Conservation (phyloP, 2,888 invertebrate species). For the Fragum fragum region DNA sequence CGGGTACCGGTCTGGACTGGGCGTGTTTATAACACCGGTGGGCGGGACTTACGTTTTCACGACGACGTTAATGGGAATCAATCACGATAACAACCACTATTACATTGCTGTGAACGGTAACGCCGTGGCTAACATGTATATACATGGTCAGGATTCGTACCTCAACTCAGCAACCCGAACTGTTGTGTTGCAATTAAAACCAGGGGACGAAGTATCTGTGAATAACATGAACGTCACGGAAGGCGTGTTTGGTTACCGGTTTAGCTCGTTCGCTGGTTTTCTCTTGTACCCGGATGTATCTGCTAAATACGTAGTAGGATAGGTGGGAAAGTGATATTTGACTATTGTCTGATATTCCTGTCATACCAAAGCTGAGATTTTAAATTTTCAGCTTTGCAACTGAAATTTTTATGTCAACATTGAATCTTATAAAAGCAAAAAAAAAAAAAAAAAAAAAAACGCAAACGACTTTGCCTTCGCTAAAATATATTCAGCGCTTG, state of each 20-base stretch:
- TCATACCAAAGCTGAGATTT: too few species aligned
- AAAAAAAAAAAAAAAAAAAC: too few species aligned
- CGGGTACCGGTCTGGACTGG: slow-evolving; percentile 12
- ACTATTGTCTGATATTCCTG: too few species aligned
- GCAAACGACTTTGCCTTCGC: too few species aligned
- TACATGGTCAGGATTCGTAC: slow-evolving; percentile 9
- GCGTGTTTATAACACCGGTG: slow-evolving; percentile 24
- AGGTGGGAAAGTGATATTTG: too few species aligned
- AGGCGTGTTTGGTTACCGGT: slow-evolving; percentile 21
- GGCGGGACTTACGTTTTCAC: slow-evolving; percentile 25
- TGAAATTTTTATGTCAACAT: too few species aligned
- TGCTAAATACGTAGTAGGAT: neutral
- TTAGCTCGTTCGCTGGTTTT: slow-evolving; percentile 19
- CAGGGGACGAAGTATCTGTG: slow-evolving; percentile 21
- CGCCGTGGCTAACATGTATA: slow-evolving; percentile 15
- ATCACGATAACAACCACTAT: slow-evolving; percentile 11
- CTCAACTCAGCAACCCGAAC: neutral
- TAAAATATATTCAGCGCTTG: too few species aligned
- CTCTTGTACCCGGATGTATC: neutral
- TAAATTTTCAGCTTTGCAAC: too few species aligned
- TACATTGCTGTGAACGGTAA: slow-evolving; percentile 11
- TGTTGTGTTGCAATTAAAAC: neutral
- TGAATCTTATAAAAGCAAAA: too few species aligned
- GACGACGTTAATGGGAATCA: slow-evolving; percentile 10
- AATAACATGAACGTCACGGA: slow-evolving; percentile 18